Evolutionary conservation across 2,113 vertebrate genomes (phyloP), one percentile per base, ranked within the genome.

Genomic region (Peromyscus leucopus): DNA sequence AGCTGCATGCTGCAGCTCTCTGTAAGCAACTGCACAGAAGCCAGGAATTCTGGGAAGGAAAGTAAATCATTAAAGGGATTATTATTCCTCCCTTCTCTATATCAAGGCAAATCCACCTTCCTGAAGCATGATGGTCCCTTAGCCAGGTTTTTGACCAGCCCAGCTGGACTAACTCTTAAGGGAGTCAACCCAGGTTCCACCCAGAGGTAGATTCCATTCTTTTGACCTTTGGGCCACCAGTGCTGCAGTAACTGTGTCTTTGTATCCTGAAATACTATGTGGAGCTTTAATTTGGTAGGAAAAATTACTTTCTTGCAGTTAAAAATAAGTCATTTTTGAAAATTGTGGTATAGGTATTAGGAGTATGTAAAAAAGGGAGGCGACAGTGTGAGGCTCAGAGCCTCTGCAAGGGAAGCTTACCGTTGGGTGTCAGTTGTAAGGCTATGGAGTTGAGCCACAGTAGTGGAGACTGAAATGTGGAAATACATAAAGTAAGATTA

Each of bases 251-350:
- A 51, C 46, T 91, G 26, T 61, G 9, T 76, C 39, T 51, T 57
- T 71, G 26, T 61, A 7, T 75, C 85, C 92, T 42, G 61, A 96
- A 91, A 92, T n/a, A n/a, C 57, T 4, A 12, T 82, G 61, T 51
- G 72, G n/a, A 89, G 6, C 89, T 71, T 48, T 55, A 90, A 85
- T 82, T 85, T 94, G 67, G 48, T 72, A 12, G 31, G 26, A 63
- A 89, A 94, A 84, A 61, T 92, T 59, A 22, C 22, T 93, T 90
- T 72, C 55, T 91, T 78, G 3, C 39, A 0, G 79, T n/a, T 6
- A 31, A 76, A 63, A 76, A 96, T 83, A 91, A 82, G 0, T 96
- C 51, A 6, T 72, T 97, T 95, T 76, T 36, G 65, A 83, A 87
- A 67, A 46, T 51, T 59, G 28, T 21, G 39, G 33, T 88, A 0